Conservation (phyloP, 2,113 vertebrate genomes). For the Antennarius striatus region DNA sequence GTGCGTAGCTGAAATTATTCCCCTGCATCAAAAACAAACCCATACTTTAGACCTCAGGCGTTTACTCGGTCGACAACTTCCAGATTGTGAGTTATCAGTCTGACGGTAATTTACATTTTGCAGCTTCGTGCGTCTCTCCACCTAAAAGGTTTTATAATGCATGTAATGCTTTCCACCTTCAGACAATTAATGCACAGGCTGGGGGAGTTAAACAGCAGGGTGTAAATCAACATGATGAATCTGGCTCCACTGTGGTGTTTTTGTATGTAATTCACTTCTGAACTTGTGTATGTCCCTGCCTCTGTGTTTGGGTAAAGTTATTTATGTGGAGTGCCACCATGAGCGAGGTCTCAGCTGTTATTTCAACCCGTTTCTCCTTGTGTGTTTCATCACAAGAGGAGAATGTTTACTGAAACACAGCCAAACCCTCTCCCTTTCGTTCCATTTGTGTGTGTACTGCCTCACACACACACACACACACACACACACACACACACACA, state of each 20-base stretch:
- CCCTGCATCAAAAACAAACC: too few relatives aligned
- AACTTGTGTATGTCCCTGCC: slow-evolving; percentile 20
- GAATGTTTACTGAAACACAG: slow-evolving; percentile 7
- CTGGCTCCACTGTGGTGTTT: slow-evolving; percentile 11
- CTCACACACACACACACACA: slow-evolving; percentile 14
- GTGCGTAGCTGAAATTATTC: too few relatives aligned
- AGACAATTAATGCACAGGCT: too few relatives aligned
- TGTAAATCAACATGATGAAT: slow-evolving; percentile 26
- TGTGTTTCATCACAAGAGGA: neutral
- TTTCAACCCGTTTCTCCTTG: slow-evolving; percentile 7
- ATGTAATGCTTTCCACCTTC: neutral
- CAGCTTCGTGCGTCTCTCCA: too few relatives aligned
- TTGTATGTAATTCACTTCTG: neutral
- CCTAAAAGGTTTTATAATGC: neutral
- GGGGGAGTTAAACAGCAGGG: neutral
- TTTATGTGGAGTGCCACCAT: slow-evolving; percentile 38
- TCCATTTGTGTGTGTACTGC: neutral
- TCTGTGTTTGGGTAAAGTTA: slow-evolving; percentile 44
- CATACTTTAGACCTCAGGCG: too few relatives aligned
- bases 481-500: slow-evolving; percentile 30
- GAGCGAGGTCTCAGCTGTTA: slow-evolving; percentile 28
- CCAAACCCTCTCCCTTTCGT: slow-evolving; percentile 4
- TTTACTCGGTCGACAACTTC: too few relatives aligned
- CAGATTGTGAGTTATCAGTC: too few relatives aligned
- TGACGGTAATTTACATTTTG: neutral